phyloP scores from a whole-genome alignment of 2,888 invertebrate species.

The Rhagonycha lutea region DNA sequence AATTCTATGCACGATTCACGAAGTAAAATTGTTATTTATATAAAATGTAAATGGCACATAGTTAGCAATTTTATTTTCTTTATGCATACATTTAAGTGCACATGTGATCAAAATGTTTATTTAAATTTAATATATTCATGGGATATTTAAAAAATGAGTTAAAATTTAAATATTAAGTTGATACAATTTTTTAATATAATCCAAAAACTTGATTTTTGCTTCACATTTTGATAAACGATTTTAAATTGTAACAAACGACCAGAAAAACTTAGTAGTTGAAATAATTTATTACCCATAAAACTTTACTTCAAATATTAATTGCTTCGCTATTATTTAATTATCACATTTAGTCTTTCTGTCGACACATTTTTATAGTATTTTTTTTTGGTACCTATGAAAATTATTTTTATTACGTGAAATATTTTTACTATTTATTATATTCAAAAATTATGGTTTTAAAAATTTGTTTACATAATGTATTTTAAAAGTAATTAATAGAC shows the following conservation, averaged over 20 bases:
- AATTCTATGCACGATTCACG: constrained; percentile 30
- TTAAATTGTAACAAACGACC: background rate
- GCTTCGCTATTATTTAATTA: background rate
- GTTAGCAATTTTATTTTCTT: constrained; percentile 21
- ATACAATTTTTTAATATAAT: background rate
- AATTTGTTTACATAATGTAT: background rate
- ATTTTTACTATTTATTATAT: background rate
- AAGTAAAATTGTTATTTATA: constrained; percentile 29
- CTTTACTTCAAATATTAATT: background rate
- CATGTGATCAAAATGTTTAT: constrained; percentile 23
- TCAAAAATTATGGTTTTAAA: background rate
- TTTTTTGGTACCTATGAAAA: background rate
- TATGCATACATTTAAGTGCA: constrained; percentile 17
- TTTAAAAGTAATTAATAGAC: background rate
- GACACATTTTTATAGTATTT: background rate
- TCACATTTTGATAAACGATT: background rate
- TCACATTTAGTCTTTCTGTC: background rate
- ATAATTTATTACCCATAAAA: background rate
- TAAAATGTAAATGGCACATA: constrained; percentile 27
- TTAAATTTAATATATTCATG: background rate
- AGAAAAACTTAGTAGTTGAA: background rate
- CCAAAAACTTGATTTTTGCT: background rate
- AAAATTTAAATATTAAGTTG: background rate
- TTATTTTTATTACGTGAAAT: background rate
- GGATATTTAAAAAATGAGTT: constrained; percentile 1